Evolutionary conservation across 2,888 invertebrate species (phyloP).

Genomic region (Schrankia costaestrigalis): DNA sequence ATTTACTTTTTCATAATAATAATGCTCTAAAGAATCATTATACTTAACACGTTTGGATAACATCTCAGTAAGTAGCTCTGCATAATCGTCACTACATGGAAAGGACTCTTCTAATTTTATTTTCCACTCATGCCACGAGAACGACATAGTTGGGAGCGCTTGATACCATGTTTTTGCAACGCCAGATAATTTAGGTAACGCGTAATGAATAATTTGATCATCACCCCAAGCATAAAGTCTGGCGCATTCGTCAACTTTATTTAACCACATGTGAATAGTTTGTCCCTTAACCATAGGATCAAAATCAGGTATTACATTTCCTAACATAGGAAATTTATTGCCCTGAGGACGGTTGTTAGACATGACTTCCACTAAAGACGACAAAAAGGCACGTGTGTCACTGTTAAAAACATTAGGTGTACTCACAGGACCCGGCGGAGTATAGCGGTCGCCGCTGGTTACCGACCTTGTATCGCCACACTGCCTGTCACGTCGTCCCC

Average conservation of each 20-base stretch:
- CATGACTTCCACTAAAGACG: slow-evolving; percentile 1
- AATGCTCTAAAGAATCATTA: slow-evolving; percentile 15
- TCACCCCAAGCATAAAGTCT: slow-evolving; percentile 8
- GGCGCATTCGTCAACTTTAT: too few species aligned
- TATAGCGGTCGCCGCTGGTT: too few species aligned
- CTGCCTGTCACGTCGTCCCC: too few species aligned
- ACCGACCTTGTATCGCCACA: too few species aligned
- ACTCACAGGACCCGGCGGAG: too few species aligned
- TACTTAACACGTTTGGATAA: slow-evolving; percentile 9
- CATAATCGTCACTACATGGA: too few species aligned
- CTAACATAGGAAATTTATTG: slow-evolving; percentile 10
- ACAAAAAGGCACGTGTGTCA: too few species aligned
- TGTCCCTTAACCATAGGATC: slow-evolving; percentile 7
- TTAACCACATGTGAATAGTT: slow-evolving; percentile 5
- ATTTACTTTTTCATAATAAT: slow-evolving; percentile 17
- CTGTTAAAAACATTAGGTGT: too few species aligned
- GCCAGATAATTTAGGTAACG: slow-evolving; percentile 7
- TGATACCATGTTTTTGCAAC: slow-evolving; percentile 15
- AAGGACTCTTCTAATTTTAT: too few species aligned
- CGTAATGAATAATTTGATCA: slow-evolving; percentile 8
- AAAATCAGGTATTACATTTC: slow-evolving; percentile 13
- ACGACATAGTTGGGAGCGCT: slow-evolving; percentile 8
- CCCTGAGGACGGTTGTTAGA: too few species aligned
- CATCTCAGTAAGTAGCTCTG: slow-evolving; percentile 19
- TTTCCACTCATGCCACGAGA: slow-evolving; percentile 16